Evolutionary conservation across 1,140 invertebrate genomes (phyloP).

Genomic region (Drosophila albomicans): DNA sequence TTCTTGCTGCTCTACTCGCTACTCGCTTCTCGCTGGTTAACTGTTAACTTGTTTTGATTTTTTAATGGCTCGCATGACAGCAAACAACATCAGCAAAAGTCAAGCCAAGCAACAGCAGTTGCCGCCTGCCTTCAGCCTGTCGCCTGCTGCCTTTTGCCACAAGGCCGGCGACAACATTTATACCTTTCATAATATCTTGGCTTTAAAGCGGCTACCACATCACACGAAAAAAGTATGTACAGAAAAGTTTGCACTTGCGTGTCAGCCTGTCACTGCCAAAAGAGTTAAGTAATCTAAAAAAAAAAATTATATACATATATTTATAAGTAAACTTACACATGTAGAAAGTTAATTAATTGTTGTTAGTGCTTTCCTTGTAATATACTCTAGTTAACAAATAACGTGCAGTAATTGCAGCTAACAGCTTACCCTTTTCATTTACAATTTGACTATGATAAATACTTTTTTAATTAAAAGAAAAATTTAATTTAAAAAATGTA

Average conservation of each 20-base stretch:
- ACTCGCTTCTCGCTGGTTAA: conserved; percentile 56
- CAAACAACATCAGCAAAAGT: conserved; percentile 15
- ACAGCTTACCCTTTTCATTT: not conserved
- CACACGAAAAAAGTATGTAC: not conserved
- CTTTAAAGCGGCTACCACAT: conserved; percentile 46
- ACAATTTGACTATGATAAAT: too few species aligned
- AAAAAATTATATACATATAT: not conserved
- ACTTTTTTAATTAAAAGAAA: too few species aligned
- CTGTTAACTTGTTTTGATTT: conserved; percentile 83
- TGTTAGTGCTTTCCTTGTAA: not conserved
- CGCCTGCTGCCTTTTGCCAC: not conserved
- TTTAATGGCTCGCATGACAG: conserved; percentile 77
- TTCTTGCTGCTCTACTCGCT: conserved; percentile 43
- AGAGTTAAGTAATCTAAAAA: conserved; percentile 3
- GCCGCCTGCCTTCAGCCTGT: not conserved
- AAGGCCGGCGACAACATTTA: conserved; percentile 58
- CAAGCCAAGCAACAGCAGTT: conserved; percentile 15
- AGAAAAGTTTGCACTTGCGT: conserved; percentile 6
- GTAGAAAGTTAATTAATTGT: conserved; percentile 1
- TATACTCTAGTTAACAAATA: conserved; percentile 11
- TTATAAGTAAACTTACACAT: not conserved
- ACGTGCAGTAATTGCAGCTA: not conserved
- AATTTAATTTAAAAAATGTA: too few species aligned
- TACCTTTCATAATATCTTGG: conserved; percentile 49
- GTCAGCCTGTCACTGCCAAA: conserved; percentile 16